phyloP scores from a whole-genome alignment of 2,113 vertebrate species.

The Butorides virescens region DNA sequence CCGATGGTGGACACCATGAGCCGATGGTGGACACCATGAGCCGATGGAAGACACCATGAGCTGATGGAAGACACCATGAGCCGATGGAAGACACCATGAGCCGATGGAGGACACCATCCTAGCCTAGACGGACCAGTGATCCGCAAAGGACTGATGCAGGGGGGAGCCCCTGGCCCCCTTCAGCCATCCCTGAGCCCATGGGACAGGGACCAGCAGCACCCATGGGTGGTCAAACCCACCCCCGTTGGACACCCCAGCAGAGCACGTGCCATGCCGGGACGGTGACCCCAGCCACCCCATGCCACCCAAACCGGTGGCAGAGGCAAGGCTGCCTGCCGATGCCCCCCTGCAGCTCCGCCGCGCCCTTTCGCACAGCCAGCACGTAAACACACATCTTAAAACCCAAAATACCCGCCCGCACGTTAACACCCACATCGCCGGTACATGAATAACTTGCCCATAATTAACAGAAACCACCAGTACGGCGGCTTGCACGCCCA shows the following conservation, averaged over 20 bases:
- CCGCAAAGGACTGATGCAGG: rapidly evolving
- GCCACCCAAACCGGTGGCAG: background rate
- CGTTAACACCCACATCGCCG: rapidly evolving
- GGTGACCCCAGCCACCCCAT: no score
- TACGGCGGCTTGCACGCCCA: rapidly evolving
- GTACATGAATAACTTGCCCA: background rate
- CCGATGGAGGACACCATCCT: background rate
- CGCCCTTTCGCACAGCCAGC: background rate
- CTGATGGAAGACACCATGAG: background rate
- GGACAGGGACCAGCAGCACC: background rate
- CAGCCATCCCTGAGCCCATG: rapidly evolving
- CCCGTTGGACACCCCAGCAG: rapidly evolving
- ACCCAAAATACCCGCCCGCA: background rate
- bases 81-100: no score
- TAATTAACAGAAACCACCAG: background rate
- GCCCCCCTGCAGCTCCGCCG: background rate
- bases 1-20: background rate
- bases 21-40: no score
- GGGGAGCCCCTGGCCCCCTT: background rate
- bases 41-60: no score
- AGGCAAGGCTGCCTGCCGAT: background rate
- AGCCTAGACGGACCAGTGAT: rapidly evolving
- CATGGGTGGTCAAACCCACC: background rate
- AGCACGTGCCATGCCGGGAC: rapidly evolving
- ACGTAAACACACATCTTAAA: background rate